Conservation (phyloP, 2,797 vertebrate genomes). For the Sebastes miniatus region DNA sequence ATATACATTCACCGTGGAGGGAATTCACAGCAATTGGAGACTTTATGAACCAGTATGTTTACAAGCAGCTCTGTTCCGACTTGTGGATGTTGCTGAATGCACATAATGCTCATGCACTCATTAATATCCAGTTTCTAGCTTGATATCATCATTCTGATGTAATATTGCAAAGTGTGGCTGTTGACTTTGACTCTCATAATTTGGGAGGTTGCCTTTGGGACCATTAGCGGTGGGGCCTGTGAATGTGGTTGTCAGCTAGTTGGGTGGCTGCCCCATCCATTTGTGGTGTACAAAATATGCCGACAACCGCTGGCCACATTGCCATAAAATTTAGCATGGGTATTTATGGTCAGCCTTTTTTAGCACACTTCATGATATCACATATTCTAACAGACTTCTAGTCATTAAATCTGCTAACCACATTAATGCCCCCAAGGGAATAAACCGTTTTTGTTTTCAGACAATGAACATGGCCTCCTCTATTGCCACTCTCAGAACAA, state of each 20-base stretch:
- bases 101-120: background rate
- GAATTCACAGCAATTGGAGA: background rate
- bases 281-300: constrained; percentile 7
- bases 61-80: background rate
- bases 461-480: background rate
- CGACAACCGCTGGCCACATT: background rate
- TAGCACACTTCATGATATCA: background rate
- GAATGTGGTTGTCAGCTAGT: background rate
- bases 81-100: background rate
- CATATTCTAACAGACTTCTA: background rate
- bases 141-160: constrained; percentile 8
- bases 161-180: background rate
- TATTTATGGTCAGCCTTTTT: background rate
- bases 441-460: background rate
- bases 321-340: background rate
- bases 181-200: background rate
- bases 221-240: background rate
- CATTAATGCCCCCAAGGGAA: background rate
- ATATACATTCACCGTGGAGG: background rate
- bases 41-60: background rate
- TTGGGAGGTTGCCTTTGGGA: background rate
- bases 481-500: background rate
- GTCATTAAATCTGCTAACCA: background rate
- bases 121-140: background rate
- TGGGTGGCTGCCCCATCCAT: background rate